Conservation (phyloP, 2,113 vertebrate genomes). For the Peromyscus leucopus region DNA sequence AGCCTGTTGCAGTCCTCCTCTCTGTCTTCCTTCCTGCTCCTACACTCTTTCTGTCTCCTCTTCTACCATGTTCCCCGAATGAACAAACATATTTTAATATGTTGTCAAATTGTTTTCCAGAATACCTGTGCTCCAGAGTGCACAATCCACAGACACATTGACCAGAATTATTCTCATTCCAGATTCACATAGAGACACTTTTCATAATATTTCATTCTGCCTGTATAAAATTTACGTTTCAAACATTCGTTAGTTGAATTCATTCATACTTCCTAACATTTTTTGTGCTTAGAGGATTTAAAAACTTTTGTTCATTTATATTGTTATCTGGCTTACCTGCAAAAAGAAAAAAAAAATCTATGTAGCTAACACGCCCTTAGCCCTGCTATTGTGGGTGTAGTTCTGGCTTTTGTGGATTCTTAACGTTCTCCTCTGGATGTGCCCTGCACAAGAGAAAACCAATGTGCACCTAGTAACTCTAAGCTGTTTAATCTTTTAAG, state of each 20-base stretch:
- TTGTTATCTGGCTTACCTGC: neutral
- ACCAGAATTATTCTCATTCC: neutral
- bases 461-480: neutral
- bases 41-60: neutral
- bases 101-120: neutral
- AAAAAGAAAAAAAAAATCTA: neutral
- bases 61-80: neutral
- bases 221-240: neutral
- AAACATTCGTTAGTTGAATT: constrained; percentile 11
- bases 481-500: constrained; percentile 23
- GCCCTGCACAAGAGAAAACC: neutral
- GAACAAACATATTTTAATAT: neutral
- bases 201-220: neutral
- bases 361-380: neutral
- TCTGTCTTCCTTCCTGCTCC: neutral
- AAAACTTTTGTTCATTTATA: neutral
- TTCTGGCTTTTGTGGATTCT: neutral
- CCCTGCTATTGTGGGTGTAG: neutral
- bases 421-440: neutral
- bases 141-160: neutral
- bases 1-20: neutral
- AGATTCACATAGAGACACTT: neutral
- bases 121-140: neutral
- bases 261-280: neutral
- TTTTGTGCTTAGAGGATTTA: neutral